These are phyloP conservation scores for Neodiprion lecontei DNA, from an alignment of 1,140 invertebrate genomes.

Conservation along the genomic window DNA sequence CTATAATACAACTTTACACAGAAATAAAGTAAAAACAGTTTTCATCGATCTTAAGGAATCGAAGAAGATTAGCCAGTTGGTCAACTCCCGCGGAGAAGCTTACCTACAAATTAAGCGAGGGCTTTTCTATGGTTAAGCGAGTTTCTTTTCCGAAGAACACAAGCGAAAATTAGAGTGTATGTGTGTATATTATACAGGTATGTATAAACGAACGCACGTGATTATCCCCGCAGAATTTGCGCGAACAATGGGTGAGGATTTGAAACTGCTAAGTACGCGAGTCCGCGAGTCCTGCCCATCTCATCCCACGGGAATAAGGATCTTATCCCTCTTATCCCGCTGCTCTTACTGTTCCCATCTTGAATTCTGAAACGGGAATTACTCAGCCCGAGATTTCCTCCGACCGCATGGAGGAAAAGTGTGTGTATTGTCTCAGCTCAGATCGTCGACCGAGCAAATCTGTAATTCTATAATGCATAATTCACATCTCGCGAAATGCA, in stretches of 20 bases:
- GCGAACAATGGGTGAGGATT: constrained; percentile 2
- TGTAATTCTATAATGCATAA: constrained; percentile 14
- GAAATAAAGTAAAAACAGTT: no score
- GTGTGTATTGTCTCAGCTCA: background rate
- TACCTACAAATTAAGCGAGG: no score
- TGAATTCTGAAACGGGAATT: constrained; percentile 42
- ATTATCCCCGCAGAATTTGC: background rate
- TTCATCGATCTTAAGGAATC: no score
- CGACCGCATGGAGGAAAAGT: constrained; percentile 35
- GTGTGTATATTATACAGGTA: no score
- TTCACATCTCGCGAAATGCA: constrained; percentile 5
- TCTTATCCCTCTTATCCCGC: constrained; percentile 49
- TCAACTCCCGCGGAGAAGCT: no score
- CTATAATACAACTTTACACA: no score
- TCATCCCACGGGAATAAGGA: constrained; percentile 20
- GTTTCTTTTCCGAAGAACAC: no score
- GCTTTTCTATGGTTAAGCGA: no score
- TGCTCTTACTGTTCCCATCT: constrained; percentile 43
- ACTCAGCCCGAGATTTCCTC: constrained; percentile 41
- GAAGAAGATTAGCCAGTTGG: no score
- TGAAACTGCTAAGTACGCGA: constrained; percentile 1
- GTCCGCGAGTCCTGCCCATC: background rate
- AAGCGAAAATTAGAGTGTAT: no score
- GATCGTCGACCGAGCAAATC: constrained; percentile 8
- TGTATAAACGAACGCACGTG: no score